A percentile compares a stretch with the other conserved stretches of the same genome.
Conservation (phyloP, 2,797 vertebrate species). For the Denticeps clupeoides region DNA sequence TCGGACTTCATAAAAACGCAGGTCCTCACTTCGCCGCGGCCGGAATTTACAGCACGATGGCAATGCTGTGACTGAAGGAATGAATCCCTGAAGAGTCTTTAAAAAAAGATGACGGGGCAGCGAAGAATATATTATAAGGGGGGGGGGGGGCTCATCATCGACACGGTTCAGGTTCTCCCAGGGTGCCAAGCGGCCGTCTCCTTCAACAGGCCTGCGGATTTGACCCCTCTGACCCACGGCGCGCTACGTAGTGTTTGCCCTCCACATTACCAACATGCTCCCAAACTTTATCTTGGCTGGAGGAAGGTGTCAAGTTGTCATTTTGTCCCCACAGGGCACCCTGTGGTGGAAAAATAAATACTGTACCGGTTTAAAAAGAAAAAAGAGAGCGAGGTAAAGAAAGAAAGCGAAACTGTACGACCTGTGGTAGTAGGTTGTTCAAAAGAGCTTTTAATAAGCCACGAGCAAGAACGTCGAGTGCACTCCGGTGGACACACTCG, state of each 20-base stretch:
- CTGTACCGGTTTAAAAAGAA: not conserved
- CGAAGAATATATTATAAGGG: constrained; percentile 67
- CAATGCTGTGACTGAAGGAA: constrained; percentile 78
- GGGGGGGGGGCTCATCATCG: too few species aligned
- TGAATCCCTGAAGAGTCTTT: constrained; percentile 75
- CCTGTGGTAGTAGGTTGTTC: constrained; percentile 51
- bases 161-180: too few species aligned
- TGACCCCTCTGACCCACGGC: too few species aligned
- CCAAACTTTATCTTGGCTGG: constrained; percentile 35
- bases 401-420: constrained; percentile 45
- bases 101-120: constrained; percentile 72
- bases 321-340: constrained; percentile 44
- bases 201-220: too few species aligned
- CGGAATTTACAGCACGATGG: constrained; percentile 84
- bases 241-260: too few species aligned
- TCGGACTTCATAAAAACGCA: constrained; percentile 80
- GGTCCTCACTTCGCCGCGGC: constrained; percentile 54
- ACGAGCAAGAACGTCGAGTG: too few species aligned
- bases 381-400: constrained; percentile 14
- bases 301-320: constrained; percentile 37
- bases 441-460: constrained; percentile 52
- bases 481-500: constrained; percentile 39
- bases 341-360: constrained; percentile 32
- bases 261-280: too few species aligned
- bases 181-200: too few species aligned